Evolutionary conservation across 2,113 vertebrate species (phyloP), one percentile per base, ranked within the genome.

Genomic region (Peromyscus californicus): DNA sequence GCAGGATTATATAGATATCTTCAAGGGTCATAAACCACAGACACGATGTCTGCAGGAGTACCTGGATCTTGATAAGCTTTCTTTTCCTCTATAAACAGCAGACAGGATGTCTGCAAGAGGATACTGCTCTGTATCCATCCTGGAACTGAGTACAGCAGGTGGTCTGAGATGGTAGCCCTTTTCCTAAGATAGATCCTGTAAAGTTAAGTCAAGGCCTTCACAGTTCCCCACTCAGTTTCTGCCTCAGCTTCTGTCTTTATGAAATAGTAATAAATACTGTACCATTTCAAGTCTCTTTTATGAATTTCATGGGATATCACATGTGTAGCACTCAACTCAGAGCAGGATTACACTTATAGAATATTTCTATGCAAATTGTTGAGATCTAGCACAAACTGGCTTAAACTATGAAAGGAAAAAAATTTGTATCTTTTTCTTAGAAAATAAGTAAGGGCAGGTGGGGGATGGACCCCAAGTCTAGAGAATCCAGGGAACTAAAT

Each of bases 181-280:
- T 48, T 7, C 45, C 45, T 48, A 48, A 48, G 45, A 48, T 48
- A 48, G 45, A 48, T 48, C 45, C 45, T 48, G 45, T 48, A 48
- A 48, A 48, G 45, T 48, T 48, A 48, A 48, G 7, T 48, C 45
- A 7, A 48, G 45, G 45, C 45, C 45, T 48, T 48, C 45, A 48
- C 45, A 48, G 45, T 48, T 54, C 33, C 57, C 39, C 83, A 36
- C 36, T 42, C 42, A 80, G 2, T 57, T 2, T 86, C 17, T 94
- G 63, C 7, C 21, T 93, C 12, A 16, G 29, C 63, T 72, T 94
- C 57, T 96, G 76, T 74, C 67, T 90, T 78, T 96, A 57, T 89
- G 57, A 83, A 86, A 69, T 51, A 61, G 10, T 22, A 11, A 33
- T 80, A 72, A 24, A 0, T 57, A 48, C 67, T 75, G 36, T 54